Conservation (phyloP, 2,113 vertebrate species). For the Stegostoma tigrinum region DNA sequence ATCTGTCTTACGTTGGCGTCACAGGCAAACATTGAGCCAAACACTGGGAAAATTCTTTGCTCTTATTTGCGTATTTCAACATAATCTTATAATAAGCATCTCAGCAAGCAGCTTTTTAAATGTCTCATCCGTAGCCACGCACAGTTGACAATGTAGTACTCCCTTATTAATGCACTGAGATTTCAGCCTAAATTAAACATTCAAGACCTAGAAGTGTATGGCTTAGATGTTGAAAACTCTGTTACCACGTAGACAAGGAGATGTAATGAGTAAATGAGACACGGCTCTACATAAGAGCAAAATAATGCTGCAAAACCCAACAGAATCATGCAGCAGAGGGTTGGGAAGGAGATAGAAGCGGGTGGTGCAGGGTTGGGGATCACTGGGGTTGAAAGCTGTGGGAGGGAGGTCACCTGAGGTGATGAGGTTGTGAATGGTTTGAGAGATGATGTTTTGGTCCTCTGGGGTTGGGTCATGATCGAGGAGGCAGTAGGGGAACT, state of each 20-base stretch:
- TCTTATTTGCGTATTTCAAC: neutral
- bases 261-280: neutral
- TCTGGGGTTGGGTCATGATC: too few relatives aligned
- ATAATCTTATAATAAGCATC: neutral
- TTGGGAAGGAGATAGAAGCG: too few relatives aligned
- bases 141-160: neutral
- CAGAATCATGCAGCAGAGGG: too few relatives aligned
- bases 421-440: too few relatives aligned
- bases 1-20: neutral
- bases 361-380: too few relatives aligned
- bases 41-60: neutral
- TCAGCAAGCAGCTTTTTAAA: neutral
- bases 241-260: neutral
- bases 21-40: neutral
- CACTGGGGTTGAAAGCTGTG: too few relatives aligned
- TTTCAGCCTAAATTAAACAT: neutral
- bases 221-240: neutral
- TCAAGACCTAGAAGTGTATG: neutral
- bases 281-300: neutral
- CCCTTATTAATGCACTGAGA: neutral
- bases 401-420: too few relatives aligned
- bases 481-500: too few relatives aligned
- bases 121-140: neutral
- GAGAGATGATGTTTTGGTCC: too few relatives aligned
- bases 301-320: too few relatives aligned